A percentile compares a stretch with the other conserved stretches of the same genome.
Evolutionary conservation across 30 jellyfish, hydroid and myxozoan species (phyloP).

Genomic region (Pelagia noctiluca): DNA sequence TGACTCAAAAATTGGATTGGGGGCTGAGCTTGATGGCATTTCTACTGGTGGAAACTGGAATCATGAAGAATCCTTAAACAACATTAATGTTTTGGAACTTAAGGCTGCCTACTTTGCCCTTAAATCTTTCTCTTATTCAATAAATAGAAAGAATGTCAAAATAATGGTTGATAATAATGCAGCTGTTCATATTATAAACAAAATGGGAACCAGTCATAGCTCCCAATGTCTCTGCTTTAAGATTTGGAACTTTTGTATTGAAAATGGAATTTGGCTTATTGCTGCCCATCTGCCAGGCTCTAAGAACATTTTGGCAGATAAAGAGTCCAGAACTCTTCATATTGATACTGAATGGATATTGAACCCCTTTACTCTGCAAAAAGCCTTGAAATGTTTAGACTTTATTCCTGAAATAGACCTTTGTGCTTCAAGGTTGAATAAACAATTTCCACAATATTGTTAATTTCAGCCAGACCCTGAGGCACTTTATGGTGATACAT

Average conservation of each 20-base stretch:
- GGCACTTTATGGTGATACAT: neutral
- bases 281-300: slow-evolving; percentile 3
- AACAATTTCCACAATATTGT: neutral
- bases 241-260: neutral
- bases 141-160: neutral
- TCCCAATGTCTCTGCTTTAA: no score
- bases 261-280: neutral
- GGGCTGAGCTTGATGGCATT: neutral
- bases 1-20: neutral
- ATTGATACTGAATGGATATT: slow-evolving; percentile 17
- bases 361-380: neutral
- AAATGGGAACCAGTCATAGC: no score
- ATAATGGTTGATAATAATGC: no score
- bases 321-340: neutral
- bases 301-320: neutral
- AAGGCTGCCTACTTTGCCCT: slow-evolving; percentile 8
- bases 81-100: neutral
- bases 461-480: slow-evolving; percentile 28
- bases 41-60: neutral
- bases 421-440: slow-evolving; percentile 22
- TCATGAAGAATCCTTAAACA: neutral
- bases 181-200: no score
- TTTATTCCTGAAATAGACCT: neutral
- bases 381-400: neutral
- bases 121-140: neutral